Evolutionary conservation across 2,888 invertebrate species (phyloP).

Genomic region (Melinopterus prodromus): DNA sequence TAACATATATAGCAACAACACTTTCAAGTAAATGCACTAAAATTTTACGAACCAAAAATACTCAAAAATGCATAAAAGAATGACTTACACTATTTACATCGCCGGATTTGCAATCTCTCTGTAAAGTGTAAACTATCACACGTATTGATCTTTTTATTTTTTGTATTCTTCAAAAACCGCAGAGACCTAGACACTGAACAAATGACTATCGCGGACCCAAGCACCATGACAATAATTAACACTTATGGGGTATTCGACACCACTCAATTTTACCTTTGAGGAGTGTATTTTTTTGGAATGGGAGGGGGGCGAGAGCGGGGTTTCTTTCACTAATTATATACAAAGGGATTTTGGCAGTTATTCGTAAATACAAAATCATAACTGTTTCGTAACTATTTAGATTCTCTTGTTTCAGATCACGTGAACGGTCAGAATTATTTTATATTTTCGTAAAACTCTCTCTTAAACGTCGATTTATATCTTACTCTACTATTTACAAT

Average conservation of each 20-base stretch:
- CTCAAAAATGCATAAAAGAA: no score
- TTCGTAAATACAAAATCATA: not conserved
- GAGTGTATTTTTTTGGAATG: not conserved
- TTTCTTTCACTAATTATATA: not conserved
- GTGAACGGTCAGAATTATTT: not conserved
- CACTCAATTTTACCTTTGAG: conserved; percentile 8
- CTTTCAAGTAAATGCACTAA: no score
- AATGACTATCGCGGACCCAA: conserved; percentile 24
- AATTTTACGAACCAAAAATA: not conserved
- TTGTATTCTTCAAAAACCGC: conserved; percentile 24
- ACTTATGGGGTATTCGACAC: conserved; percentile 30
- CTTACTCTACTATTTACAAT: not conserved
- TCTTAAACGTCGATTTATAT: not conserved
- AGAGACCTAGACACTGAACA: conserved; percentile 27
- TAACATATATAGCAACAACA: not conserved
- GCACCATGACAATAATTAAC: conserved; percentile 35
- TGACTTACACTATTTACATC: no score
- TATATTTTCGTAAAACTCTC: not conserved
- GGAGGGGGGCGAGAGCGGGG: not conserved
- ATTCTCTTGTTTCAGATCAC: not conserved
- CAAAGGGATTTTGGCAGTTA: conserved; percentile 14
- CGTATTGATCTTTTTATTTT: conserved; percentile 8
- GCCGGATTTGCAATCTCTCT: no score
- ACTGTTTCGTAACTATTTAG: not conserved
- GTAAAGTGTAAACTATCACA: not conserved